These are phyloP conservation scores for Brachyistius frenatus DNA, from an alignment of 2,113 vertebrate genomes.

Conservation along the genomic window DNA sequence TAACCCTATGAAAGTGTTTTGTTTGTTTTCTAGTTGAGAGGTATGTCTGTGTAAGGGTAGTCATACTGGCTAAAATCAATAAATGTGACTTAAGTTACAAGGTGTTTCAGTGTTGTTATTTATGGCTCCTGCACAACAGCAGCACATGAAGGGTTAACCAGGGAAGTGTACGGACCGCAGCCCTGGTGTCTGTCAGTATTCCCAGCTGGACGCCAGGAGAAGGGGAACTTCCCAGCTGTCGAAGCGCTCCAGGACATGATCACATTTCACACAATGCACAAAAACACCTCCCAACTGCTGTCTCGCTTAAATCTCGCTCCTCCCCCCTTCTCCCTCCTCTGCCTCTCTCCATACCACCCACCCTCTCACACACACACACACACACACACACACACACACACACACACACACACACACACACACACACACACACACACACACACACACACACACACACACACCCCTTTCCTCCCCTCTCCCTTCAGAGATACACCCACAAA, in stretches of 20 bases:
- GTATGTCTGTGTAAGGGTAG: constrained; percentile 91
- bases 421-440: no score
- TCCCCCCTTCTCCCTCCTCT: constrained; percentile 16
- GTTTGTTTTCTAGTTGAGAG: constrained; percentile 84
- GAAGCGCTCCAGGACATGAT: constrained; percentile 70
- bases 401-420: no score
- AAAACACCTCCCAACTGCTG: constrained; percentile 59
- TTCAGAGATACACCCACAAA: constrained; percentile 54
- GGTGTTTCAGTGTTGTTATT: constrained; percentile 48
- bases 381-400: no score
- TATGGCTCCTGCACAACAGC: constrained; percentile 29
- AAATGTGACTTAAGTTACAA: constrained; percentile 87
- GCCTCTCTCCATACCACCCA: constrained; percentile 8
- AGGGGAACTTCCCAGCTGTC: constrained; percentile 79
- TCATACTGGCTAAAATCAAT: constrained; percentile 92
- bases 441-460: no score
- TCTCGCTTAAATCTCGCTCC: constrained; percentile 42
- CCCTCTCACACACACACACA: no score
- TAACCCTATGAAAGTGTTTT: constrained; percentile 80
- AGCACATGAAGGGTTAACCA: constrained; percentile 65
- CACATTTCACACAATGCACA: constrained; percentile 77
- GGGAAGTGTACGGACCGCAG: constrained; percentile 44
- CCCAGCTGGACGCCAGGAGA: constrained; percentile 61
- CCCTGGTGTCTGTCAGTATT: constrained; percentile 47
- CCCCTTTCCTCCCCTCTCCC: constrained; percentile 18